Evolutionary conservation across 2,797 vertebrate genomes (phyloP).

Genomic region (Pipistrellus pygmaeus): DNA sequence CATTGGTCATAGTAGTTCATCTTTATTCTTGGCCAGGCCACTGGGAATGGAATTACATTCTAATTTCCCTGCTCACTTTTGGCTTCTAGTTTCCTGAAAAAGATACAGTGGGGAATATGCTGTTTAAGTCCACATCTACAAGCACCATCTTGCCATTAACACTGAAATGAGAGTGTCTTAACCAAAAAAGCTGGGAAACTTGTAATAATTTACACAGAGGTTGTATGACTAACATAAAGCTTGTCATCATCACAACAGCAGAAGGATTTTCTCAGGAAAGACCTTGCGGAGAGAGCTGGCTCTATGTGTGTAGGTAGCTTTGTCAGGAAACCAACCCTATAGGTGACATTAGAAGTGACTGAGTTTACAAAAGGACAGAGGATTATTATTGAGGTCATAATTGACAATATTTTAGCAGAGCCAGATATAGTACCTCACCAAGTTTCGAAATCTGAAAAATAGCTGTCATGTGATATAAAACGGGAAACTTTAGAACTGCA

Average conservation of each 20-base stretch:
- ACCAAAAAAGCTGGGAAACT: neutral
- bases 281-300: neutral
- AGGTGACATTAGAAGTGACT: neutral
- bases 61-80: neutral
- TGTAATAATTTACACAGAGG: neutral
- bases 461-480: neutral
- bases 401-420: neutral
- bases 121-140: neutral
- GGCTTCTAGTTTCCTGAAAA: conserved; percentile 19
- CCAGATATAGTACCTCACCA: neutral
- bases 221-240: neutral
- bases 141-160: neutral
- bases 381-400: neutral
- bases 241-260: neutral
- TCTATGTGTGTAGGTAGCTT: neutral
- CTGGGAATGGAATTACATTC: neutral
- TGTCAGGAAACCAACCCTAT: neutral
- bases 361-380: neutral
- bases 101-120: neutral
- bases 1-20: neutral
- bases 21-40: neutral
- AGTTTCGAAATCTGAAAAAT: conserved; percentile 17
- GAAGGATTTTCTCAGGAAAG: conserved; percentile 35
- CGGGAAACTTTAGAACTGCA: neutral
- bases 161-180: conserved; percentile 27